These are phyloP conservation scores for Camelus dromedarius DNA, from an alignment of 2,113 vertebrate species.

Conservation along the genomic window DNA sequence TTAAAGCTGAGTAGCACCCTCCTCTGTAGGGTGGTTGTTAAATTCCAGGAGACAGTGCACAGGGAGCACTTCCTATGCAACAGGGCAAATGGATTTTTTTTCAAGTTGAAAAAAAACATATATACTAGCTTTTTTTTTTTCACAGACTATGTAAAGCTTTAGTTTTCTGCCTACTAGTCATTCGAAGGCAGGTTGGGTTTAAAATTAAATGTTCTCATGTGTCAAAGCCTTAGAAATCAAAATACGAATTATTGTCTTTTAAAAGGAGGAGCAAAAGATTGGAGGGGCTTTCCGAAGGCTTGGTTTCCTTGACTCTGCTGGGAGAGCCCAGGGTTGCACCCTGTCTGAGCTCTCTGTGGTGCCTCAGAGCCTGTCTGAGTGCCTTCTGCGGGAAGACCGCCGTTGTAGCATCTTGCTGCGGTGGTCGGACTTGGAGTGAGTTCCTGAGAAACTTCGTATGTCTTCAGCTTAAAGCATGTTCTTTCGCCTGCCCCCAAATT, in stretches of 20 bases:
- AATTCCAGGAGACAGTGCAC: fast-evolving
- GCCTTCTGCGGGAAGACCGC: neutral
- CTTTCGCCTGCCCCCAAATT: neutral
- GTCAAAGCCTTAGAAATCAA: neutral
- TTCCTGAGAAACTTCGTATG: neutral
- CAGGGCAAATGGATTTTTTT: neutral
- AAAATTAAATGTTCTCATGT: neutral
- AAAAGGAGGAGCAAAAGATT: neutral
- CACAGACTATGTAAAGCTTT: neutral
- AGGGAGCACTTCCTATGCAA: fast-evolving
- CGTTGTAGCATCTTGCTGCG: neutral
- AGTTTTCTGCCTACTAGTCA: neutral
- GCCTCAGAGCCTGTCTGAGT: conserved; percentile 24
- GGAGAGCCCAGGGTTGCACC: neutral
- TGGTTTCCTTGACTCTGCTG: neutral
- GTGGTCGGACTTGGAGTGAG: neutral
- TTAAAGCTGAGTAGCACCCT: neutral
- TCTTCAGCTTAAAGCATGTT: neutral
- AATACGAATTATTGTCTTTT: neutral
- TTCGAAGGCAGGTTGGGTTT: neutral
- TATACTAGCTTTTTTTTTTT: neutral
- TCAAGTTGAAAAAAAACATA: neutral
- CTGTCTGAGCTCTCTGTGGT: neutral
- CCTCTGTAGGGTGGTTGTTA: fast-evolving
- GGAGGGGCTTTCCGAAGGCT: neutral